A percentile compares a stretch with the other conserved stretches of the same genome.
Evolutionary conservation across 2,888 invertebrate genomes (phyloP).

Genomic region (Tetramorium bicarinatum): DNA sequence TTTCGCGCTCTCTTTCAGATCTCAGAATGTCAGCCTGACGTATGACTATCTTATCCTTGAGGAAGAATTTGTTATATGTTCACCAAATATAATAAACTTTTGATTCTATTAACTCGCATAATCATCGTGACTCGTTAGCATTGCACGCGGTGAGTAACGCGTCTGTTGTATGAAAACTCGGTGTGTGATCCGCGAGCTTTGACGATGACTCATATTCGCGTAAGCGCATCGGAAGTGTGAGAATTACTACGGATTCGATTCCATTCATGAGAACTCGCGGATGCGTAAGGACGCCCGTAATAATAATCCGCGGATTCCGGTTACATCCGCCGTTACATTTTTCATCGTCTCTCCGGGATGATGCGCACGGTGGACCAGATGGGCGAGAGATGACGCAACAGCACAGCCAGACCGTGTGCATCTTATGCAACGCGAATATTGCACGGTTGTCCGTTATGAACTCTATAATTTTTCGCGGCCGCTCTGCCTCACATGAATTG

Average conservation of each 20-base stretch:
- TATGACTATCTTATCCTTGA: background rate
- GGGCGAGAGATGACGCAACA: conserved; percentile 71
- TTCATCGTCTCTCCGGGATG: conserved; percentile 20
- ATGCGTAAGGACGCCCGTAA: conserved; percentile 1
- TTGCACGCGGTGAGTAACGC: conserved; percentile 36
- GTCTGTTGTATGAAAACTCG: conserved; percentile 25
- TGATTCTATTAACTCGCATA: background rate
- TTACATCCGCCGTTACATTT: conserved; percentile 14
- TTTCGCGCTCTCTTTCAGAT: too few species aligned
- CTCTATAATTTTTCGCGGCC: background rate
- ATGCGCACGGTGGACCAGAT: conserved; percentile 64
- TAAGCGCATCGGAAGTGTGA: conserved; percentile 38
- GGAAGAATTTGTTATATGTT: background rate
- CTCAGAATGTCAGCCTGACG: background rate
- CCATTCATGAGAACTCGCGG: conserved; percentile 38
- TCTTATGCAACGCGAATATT: conserved; percentile 59
- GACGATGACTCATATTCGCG: conserved; percentile 24
- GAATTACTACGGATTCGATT: conserved; percentile 49
- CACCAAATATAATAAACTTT: background rate
- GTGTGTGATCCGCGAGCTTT: conserved; percentile 14
- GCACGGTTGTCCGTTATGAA: background rate
- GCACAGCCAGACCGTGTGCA: background rate
- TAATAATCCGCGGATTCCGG: conserved; percentile 3
- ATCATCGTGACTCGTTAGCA: background rate
- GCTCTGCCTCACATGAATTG: background rate